Evolutionary conservation across 2,888 invertebrate genomes (phyloP).

Genomic region (Arge pagana): DNA sequence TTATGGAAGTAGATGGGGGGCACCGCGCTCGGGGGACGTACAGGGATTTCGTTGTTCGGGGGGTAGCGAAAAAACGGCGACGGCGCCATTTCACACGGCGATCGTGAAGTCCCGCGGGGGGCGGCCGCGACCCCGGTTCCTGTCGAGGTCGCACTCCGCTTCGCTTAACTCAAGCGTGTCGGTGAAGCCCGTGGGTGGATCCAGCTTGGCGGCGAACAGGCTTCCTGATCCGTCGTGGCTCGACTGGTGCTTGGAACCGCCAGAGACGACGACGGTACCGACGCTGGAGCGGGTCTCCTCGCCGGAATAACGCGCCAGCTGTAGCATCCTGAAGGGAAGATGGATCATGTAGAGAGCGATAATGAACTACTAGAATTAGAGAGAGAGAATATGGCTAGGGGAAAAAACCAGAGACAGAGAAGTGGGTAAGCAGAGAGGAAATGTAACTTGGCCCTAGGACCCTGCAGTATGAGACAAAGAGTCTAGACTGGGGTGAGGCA

Average conservation of each 20-base stretch:
- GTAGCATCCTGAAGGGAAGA: constrained; percentile 51
- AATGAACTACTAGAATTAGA: too few relatives aligned
- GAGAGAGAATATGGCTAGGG: too few relatives aligned
- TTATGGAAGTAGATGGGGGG: not conserved
- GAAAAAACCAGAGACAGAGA: too few relatives aligned
- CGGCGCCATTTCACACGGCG: constrained; percentile 56
- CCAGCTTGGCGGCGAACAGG: constrained; percentile 58
- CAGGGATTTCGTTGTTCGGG: not conserved
- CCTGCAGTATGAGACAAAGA: too few relatives aligned
- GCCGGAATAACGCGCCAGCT: constrained; percentile 58
- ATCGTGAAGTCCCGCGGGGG: constrained; percentile 56
- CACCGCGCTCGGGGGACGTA: too few relatives aligned
- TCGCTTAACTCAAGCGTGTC: constrained; percentile 65
- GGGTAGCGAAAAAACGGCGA: not conserved
- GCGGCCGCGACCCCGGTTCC: constrained; percentile 54
- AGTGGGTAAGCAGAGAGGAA: too few relatives aligned
- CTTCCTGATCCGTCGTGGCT: constrained; percentile 55
- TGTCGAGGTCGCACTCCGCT: constrained; percentile 64
- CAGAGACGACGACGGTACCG: constrained; percentile 54
- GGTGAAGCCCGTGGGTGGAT: constrained; percentile 86
- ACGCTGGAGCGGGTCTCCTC: constrained; percentile 58
- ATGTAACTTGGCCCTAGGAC: too few relatives aligned
- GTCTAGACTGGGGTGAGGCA: too few relatives aligned
- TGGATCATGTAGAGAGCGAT: too few relatives aligned
- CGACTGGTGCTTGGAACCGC: constrained; percentile 58